A percentile compares a stretch with the other conserved stretches of the same genome.
phyloP scores from a whole-genome alignment of 2,888 invertebrate genomes.

The Philopedon plagiatum region DNA sequence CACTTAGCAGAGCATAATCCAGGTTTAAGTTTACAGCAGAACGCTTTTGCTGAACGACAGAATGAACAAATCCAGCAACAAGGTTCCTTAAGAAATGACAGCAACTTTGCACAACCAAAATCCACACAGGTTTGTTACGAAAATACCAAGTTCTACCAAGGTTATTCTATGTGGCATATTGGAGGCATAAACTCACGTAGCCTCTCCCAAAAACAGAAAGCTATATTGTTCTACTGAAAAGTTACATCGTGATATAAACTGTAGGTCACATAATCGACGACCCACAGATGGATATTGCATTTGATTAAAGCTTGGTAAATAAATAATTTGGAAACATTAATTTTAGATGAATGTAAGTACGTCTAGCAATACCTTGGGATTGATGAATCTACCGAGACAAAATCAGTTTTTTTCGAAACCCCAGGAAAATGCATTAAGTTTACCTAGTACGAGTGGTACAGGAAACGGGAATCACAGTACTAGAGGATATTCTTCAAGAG shows the following conservation, averaged over 20 bases:
- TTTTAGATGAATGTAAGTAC: neutral
- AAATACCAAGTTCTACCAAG: too few species aligned
- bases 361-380: neutral
- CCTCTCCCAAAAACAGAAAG: too few species aligned
- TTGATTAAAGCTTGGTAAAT: too few species aligned
- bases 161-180: too few species aligned
- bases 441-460: neutral
- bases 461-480: neutral
- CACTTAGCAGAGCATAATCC: neutral
- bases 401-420: neutral
- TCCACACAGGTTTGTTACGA: neutral
- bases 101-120: neutral
- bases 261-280: too few species aligned
- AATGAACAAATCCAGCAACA: too few species aligned
- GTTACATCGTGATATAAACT: too few species aligned
- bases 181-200: too few species aligned
- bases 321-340: too few species aligned
- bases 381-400: slow-evolving; percentile 16
- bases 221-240: too few species aligned
- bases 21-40: neutral
- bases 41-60: neutral
- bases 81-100: neutral
- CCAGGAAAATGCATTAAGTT: neutral
- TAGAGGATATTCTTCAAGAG: neutral
- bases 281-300: too few species aligned